Percentiles rank a stretch among this genome's conserved stretches.
phyloP scores from a whole-genome alignment of 2,113 vertebrate species.

The Aythya baeri region DNA sequence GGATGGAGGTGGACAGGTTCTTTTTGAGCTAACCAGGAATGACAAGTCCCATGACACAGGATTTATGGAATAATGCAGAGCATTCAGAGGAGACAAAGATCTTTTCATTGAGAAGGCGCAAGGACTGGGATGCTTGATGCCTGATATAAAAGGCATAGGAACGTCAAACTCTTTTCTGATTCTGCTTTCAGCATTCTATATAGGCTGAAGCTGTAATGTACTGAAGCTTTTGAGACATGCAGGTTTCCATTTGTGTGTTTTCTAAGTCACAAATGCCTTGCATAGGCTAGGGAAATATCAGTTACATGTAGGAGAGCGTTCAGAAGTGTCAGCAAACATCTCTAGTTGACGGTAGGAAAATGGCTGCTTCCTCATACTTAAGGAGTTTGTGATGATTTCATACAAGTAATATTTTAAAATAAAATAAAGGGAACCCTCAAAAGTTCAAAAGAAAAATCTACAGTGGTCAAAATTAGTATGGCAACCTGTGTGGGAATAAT shows the following conservation, averaged over 20 bases:
- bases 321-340: neutral
- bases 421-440: neutral
- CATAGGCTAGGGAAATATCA: neutral
- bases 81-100: neutral
- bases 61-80: neutral
- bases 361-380: fast-evolving
- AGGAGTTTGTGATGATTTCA: neutral
- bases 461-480: neutral
- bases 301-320: neutral
- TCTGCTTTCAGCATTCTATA: neutral
- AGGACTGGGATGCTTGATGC: fast-evolving
- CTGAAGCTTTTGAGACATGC: neutral
- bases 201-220: neutral
- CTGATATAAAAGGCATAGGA: neutral
- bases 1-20: neutral
- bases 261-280: neutral
- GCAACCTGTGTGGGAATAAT: neutral
- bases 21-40: neutral
- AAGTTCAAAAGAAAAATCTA: neutral
- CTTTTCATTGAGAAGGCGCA: neutral
- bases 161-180: neutral
- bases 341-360: fast-evolving
- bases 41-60: fast-evolving
- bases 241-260: neutral
- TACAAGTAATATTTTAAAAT: neutral